Percentiles rank a stretch among this genome's conserved stretches.
Conservation (phyloP, 92 coral and sea anemone species). For the Porites cylindrica region DNA sequence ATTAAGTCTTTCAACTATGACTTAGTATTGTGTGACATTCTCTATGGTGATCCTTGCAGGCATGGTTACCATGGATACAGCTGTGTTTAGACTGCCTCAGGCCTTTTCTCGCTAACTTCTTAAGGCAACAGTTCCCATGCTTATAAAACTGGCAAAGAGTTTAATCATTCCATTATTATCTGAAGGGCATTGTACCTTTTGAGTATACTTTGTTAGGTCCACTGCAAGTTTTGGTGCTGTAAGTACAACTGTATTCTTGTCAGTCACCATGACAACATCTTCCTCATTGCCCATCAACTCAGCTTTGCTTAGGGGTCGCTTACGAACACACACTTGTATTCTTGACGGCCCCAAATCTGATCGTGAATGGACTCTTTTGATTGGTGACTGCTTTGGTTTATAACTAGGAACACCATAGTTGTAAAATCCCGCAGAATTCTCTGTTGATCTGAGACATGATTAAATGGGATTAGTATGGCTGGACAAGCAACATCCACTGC, state of each 20-base stretch:
- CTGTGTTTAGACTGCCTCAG: too few relatives aligned
- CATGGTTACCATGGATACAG: too few relatives aligned
- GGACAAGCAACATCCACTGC: too few relatives aligned
- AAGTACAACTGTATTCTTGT: constrained; percentile 47
- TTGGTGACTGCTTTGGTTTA: constrained; percentile 56
- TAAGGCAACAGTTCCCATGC: too few relatives aligned
- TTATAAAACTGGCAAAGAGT: too few relatives aligned
- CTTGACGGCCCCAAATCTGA: constrained; percentile 42
- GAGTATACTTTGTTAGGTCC: constrained; percentile 83
- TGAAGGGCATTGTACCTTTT: constrained; percentile 56
- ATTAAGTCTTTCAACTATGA: too few relatives aligned
- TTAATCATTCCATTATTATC: background rate
- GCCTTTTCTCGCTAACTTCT: too few relatives aligned
- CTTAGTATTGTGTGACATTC: too few relatives aligned
- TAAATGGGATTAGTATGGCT: background rate
- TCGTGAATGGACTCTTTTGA: constrained; percentile 27
- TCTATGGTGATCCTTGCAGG: too few relatives aligned
- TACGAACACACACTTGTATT: constrained; percentile 89
- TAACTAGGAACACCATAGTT: constrained; percentile 87
- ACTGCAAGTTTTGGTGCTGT: constrained; percentile 85
- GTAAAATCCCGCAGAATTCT: constrained; percentile 39
- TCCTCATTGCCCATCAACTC: constrained; percentile 66
- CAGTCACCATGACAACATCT: constrained; percentile 63
- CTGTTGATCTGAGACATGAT: constrained; percentile 19
- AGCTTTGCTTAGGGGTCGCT: constrained; percentile 73